These are phyloP conservation scores for Rhinoderma darwinii DNA, from an alignment of 2,113 vertebrate genomes.

Conservation along the genomic window DNA sequence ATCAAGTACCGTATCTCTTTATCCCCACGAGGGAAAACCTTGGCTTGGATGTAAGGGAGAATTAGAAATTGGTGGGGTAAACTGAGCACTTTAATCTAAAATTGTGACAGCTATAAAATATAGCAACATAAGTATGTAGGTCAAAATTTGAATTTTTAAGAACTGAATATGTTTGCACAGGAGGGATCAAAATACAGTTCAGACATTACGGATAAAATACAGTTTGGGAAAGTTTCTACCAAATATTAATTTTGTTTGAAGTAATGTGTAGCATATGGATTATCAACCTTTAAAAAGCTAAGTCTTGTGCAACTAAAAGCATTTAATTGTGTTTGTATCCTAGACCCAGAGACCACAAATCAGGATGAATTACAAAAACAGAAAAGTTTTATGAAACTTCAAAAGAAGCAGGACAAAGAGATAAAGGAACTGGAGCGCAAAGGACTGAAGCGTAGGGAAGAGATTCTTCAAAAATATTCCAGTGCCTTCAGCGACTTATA, in stretches of 20 bases:
- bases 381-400: conserved; percentile 85
- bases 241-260: neutral
- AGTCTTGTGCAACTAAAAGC: neutral
- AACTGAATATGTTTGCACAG: too few species aligned
- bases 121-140: neutral
- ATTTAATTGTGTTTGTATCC: neutral
- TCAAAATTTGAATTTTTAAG: neutral
- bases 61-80: too few species aligned
- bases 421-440: conserved; percentile 85
- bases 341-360: conserved; percentile 82
- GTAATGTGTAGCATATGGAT: neutral
- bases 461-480: conserved; percentile 82
- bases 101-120: neutral
- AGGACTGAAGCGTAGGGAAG: conserved; percentile 81
- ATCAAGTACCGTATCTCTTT: too few species aligned
- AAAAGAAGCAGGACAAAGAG: conserved; percentile 90
- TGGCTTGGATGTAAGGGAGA: too few species aligned
- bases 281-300: neutral
- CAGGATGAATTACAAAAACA: conserved; percentile 83
- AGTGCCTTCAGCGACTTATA: conserved; percentile 67
- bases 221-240: neutral
- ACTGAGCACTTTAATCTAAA: too few species aligned
- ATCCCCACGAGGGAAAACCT: too few species aligned
- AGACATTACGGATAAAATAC: too few species aligned
- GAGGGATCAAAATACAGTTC: neutral